These are phyloP conservation scores for Progne subis DNA, from an alignment of 2,113 vertebrate genomes.

Conservation along the genomic window DNA sequence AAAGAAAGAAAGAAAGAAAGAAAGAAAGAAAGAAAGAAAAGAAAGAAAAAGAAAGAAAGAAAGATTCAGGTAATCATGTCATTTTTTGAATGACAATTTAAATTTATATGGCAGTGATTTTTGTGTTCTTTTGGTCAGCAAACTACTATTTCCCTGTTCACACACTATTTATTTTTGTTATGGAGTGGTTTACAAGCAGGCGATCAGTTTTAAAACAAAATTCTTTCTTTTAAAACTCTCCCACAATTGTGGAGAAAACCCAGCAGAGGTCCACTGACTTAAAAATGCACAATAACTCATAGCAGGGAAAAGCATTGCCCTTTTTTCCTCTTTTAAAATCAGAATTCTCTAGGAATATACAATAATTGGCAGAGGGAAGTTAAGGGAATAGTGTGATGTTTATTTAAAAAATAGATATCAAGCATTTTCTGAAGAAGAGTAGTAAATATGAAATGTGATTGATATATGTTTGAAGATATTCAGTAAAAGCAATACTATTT, in stretches of 20 bases:
- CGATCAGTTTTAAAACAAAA: neutral
- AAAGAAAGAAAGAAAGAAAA: no score
- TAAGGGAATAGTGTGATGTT: neutral
- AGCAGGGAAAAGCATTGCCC: neutral
- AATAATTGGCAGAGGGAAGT: neutral
- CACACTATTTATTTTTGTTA: neutral
- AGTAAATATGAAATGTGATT: neutral
- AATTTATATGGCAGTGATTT: neutral
- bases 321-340: neutral
- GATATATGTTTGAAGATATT: neutral
- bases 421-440: neutral
- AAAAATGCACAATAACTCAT: neutral
- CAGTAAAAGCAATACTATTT: neutral
- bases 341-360: neutral
- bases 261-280: neutral
- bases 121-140: neutral
- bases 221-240: neutral
- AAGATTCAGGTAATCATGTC: fast-evolving
- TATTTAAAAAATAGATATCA: neutral
- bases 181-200: neutral
- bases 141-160: neutral
- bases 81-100: neutral
- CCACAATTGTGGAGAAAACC: fast-evolving
- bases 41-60: neutral
- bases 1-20: no score